Evolutionary conservation across 2,797 vertebrate species (phyloP).

Genomic region (Etheostoma perlongum): DNA sequence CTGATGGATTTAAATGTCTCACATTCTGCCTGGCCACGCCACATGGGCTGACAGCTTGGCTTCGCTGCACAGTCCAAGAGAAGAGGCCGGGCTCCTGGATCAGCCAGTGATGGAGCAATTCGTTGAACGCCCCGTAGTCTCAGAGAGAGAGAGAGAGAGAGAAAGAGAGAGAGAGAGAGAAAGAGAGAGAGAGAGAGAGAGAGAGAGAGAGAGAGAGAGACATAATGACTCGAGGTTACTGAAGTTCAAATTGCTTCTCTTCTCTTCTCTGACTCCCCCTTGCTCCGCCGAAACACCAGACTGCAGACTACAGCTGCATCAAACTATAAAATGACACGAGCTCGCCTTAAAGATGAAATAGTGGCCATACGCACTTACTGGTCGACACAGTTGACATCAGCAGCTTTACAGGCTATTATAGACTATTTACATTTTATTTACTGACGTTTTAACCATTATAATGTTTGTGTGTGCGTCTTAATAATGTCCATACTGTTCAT

Average conservation of each 20-base stretch:
- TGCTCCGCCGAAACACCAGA: not conserved
- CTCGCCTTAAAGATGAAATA: not conserved
- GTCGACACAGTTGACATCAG: too few relatives aligned
- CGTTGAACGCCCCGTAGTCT: conserved; percentile 70
- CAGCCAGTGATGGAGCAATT: conserved; percentile 86
- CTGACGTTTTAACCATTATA: too few relatives aligned
- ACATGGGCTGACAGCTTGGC: conserved; percentile 98
- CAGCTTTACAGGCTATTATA: too few relatives aligned
- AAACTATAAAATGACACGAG: not conserved
- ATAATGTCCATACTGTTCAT: too few relatives aligned
- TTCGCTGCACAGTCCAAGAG: conserved; percentile 90
- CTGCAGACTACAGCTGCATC: not conserved
- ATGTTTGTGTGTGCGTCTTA: too few relatives aligned
- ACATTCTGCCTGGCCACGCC: conserved; percentile 93
- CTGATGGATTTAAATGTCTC: conserved; percentile 93
- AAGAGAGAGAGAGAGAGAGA: too few relatives aligned
- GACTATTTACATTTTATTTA: too few relatives aligned
- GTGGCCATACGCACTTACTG: too few relatives aligned
- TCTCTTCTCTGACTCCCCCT: not conserved
- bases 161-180: too few relatives aligned
- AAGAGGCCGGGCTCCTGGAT: conserved; percentile 86
- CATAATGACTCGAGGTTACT: conserved; percentile 75
- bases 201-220: too few relatives aligned
- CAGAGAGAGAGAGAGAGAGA: conserved; percentile 29
- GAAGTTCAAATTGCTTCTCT: conserved; percentile 55